Conservation (phyloP, 35 echinoderm and acorn worm genomes). For the Apostichopus parvimensis region DNA sequence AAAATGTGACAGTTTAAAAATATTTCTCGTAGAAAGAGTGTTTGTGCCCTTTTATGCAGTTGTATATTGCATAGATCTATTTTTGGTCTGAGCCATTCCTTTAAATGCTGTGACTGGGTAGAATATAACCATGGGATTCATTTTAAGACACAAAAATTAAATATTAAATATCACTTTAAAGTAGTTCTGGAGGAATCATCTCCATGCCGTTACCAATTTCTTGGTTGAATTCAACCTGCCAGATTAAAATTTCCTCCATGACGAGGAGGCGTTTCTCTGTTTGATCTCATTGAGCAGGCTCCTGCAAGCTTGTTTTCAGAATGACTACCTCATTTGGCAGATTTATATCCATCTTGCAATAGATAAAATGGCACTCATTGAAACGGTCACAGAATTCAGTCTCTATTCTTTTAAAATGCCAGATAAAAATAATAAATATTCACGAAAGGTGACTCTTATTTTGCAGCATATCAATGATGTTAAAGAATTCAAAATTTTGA, state of each 20-base stretch:
- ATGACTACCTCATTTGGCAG: too few species aligned
- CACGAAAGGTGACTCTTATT: slow-evolving; percentile 20
- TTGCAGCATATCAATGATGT: slow-evolving; percentile 40
- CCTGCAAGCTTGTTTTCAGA: too few species aligned
- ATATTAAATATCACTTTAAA: not conserved
- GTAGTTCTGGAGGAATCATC: not conserved
- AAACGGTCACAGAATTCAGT: too few species aligned
- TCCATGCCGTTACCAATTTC: not conserved
- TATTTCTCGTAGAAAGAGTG: not conserved
- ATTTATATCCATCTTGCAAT: too few species aligned
- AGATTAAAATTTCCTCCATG: not conserved
- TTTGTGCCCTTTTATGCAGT: not conserved
- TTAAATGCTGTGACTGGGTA: not conserved
- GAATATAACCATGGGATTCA: not conserved
- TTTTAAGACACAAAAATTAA: not conserved
- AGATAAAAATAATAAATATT: slow-evolving; percentile 30
- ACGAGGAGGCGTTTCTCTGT: too few species aligned
- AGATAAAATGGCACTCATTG: too few species aligned
- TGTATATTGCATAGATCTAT: not conserved
- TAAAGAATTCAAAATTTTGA: not conserved
- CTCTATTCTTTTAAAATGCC: not conserved
- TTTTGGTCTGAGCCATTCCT: not conserved
- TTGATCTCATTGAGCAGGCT: too few species aligned
- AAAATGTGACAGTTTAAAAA: not conserved
- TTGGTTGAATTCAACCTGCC: not conserved